These are phyloP conservation scores for Tenthredo scrophulariae DNA, from an alignment of 2,888 invertebrate species.

Conservation along the genomic window DNA sequence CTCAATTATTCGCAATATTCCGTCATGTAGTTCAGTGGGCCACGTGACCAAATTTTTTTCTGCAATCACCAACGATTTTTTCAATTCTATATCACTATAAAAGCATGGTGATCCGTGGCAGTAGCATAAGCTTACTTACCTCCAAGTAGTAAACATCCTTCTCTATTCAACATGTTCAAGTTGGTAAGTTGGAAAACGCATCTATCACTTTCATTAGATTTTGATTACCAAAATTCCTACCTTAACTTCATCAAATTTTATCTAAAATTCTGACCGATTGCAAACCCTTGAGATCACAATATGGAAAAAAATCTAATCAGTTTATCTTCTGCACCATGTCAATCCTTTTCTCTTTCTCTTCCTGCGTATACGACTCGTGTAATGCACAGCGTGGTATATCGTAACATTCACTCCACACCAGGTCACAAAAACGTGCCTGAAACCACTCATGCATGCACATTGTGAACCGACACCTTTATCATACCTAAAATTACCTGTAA, in stretches of 20 bases:
- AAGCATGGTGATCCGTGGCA: constrained; percentile 65
- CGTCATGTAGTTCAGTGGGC: constrained; percentile 67
- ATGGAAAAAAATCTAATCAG: neutral
- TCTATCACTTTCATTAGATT: neutral
- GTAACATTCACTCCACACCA: constrained; percentile 60
- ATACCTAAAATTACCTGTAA: neutral
- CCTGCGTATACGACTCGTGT: neutral
- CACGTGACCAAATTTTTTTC: constrained; percentile 70
- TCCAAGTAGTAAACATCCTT: constrained; percentile 72
- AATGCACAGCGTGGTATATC: neutral
- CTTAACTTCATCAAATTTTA: neutral
- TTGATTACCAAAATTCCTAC: neutral
- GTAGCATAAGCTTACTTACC: constrained; percentile 72
- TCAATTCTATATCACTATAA: constrained; percentile 70
- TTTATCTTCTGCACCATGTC: neutral
- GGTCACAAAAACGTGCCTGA: constrained; percentile 67
- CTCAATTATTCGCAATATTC: constrained; percentile 68
- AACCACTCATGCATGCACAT: constrained; percentile 67
- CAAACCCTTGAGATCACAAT: neutral
- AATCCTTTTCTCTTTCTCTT: neutral
- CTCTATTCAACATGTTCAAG: constrained; percentile 76
- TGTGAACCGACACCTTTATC: neutral
- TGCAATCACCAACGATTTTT: constrained; percentile 66
- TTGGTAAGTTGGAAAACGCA: constrained; percentile 70
- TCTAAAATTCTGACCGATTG: neutral